phyloP scores from a whole-genome alignment of 1,140 invertebrate genomes.

The Charaxes varanes region DNA sequence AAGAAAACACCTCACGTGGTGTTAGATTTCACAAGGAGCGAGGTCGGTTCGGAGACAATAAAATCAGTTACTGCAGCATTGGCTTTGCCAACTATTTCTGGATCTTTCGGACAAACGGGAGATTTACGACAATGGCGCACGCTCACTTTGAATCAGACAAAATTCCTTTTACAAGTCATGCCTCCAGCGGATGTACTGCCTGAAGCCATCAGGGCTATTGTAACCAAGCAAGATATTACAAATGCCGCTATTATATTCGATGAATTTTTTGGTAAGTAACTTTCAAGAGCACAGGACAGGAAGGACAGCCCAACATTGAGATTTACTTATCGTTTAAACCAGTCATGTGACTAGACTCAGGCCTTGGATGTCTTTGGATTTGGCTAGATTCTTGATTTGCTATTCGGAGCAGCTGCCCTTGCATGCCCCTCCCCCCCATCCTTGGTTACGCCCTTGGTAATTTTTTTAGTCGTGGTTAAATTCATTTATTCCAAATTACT shows the following conservation, averaged over 20 bases:
- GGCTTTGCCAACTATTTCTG: conserved; percentile 86
- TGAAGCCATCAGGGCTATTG: conserved; percentile 86
- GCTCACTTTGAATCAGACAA: conserved; percentile 78
- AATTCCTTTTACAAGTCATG: conserved; percentile 84
- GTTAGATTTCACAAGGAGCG: conserved; percentile 85
- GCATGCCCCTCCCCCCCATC: too few relatives aligned
- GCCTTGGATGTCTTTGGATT: too few relatives aligned
- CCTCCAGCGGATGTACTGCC: conserved; percentile 89
- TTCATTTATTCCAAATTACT: not conserved
- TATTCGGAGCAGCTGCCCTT: too few relatives aligned
- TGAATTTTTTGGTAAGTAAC: conserved; percentile 82
- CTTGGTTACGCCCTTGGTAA: too few relatives aligned
- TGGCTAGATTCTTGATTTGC: too few relatives aligned
- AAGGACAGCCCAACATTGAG: too few relatives aligned
- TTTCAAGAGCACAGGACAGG: too few relatives aligned
- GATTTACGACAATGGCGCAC: conserved; percentile 88
- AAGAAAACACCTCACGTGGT: conserved; percentile 83
- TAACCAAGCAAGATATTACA: conserved; percentile 87
- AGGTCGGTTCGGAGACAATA: conserved; percentile 85
- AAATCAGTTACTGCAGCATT: conserved; percentile 87
- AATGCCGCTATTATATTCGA: conserved; percentile 94
- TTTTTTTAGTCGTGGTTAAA: too few relatives aligned
- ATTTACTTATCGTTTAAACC: too few relatives aligned
- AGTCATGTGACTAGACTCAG: too few relatives aligned
- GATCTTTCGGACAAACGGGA: conserved; percentile 87